phyloP scores from a whole-genome alignment of 2,888 invertebrate species.

The Drosophila suboccidentalis region DNA sequence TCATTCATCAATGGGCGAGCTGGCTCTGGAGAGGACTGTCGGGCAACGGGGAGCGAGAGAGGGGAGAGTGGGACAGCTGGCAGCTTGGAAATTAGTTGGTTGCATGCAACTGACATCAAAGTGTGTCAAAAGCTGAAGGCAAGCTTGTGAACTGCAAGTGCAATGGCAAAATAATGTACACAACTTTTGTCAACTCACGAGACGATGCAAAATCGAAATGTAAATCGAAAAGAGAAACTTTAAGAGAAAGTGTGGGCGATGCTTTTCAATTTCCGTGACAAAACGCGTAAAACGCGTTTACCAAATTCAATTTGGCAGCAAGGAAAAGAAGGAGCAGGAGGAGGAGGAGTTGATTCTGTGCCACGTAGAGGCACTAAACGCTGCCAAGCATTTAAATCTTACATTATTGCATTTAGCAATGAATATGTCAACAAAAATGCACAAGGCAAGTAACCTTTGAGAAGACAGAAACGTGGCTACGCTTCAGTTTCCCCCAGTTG shows the following conservation, averaged over 20 bases:
- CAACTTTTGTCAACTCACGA: slow-evolving; percentile 73
- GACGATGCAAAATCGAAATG: slow-evolving; percentile 39
- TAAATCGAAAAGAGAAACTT: slow-evolving; percentile 23
- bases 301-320: slow-evolving; percentile 67
- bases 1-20: slow-evolving; percentile 64
- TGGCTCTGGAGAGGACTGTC: not conserved
- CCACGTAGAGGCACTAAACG: slow-evolving; percentile 59
- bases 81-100: slow-evolving; percentile 62
- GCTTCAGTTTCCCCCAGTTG: not conserved
- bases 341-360: not conserved
- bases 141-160: slow-evolving; percentile 32
- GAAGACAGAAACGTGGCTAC: slow-evolving; percentile 6
- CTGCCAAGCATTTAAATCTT: slow-evolving; percentile 74
- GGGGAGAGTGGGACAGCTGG: slow-evolving; percentile 1
- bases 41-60: no score
- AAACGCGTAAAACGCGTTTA: slow-evolving; percentile 61
- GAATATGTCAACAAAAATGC: slow-evolving; percentile 78
- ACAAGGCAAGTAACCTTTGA: slow-evolving; percentile 60
- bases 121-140: slow-evolving; percentile 63
- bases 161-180: slow-evolving; percentile 74
- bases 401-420: slow-evolving; percentile 78
- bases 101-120: slow-evolving; percentile 78
- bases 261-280: slow-evolving; percentile 75
- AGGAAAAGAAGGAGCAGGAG: not conserved
- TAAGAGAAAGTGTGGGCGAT: slow-evolving; percentile 42